Conservation (phyloP, 2,888 invertebrate species). For the Meiosimyza platycephala region DNA sequence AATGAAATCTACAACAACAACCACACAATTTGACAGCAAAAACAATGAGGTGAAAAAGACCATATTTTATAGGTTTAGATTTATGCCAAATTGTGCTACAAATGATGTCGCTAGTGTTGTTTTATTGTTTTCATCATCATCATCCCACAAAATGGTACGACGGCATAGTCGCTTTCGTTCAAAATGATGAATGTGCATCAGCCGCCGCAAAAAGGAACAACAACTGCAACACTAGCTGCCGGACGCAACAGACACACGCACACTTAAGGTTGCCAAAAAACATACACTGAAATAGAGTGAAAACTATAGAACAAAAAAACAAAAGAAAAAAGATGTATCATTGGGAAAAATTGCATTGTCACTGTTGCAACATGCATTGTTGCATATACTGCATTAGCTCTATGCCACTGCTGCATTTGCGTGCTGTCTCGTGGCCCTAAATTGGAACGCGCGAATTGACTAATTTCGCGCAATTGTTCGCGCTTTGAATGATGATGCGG, state of each 20-base stretch:
- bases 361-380: neutral
- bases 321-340: neutral
- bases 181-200: constrained; percentile 36
- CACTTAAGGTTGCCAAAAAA: constrained; percentile 33
- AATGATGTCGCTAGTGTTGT: constrained; percentile 31
- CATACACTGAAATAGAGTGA: constrained; percentile 10
- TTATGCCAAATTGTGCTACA: constrained; percentile 39
- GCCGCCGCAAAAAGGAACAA: constrained; percentile 9
- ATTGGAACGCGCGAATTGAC: constrained; percentile 30
- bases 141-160: neutral
- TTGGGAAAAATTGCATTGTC: constrained; percentile 13
- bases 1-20: constrained; percentile 10
- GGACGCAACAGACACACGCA: neutral
- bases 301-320: neutral
- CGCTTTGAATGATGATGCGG: constrained; percentile 21
- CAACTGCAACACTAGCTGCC: constrained; percentile 2
- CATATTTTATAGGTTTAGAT: constrained; percentile 35
- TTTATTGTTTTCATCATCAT: constrained; percentile 29
- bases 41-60: constrained; percentile 14
- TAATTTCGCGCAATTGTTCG: constrained; percentile 30
- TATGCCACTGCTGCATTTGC: neutral
- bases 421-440: neutral
- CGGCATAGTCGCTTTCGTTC: constrained; percentile 13
- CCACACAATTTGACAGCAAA: neutral
- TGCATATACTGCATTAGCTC: neutral